A percentile compares a stretch with the other conserved stretches of the same genome.
phyloP scores from a whole-genome alignment of 2,113 vertebrate genomes.

The Daboia siamensis region DNA sequence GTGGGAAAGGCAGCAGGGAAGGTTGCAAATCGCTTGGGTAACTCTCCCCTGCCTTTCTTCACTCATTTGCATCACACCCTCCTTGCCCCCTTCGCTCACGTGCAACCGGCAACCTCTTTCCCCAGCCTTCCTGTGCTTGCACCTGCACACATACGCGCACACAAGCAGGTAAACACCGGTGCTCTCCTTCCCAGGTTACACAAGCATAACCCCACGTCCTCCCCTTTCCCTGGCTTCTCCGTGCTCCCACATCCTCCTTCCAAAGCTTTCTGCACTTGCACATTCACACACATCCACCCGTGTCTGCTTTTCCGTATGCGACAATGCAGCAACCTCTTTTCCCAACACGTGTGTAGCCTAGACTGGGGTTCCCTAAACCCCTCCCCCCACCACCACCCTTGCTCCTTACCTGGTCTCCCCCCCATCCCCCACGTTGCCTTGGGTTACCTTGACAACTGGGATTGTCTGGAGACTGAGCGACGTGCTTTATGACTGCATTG shows the following conservation, averaged over 20 bases:
- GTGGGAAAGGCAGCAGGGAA: background rate
- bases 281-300: background rate
- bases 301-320: background rate
- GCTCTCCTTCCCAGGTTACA: background rate
- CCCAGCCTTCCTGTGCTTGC: background rate
- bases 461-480: background rate
- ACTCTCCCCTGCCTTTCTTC: background rate
- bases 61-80: background rate
- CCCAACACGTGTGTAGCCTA: background rate
- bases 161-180: background rate
- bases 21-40: background rate
- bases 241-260: background rate
- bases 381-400: accelerated
- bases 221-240: background rate
- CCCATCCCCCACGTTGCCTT: background rate
- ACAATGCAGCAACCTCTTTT: background rate
- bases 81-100: background rate
- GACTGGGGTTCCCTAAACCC: background rate
- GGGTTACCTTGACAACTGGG: background rate
- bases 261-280: background rate
- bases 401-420: background rate
- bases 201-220: background rate
- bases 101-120: background rate
- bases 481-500: background rate
- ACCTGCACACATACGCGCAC: background rate